These are phyloP conservation scores for Ageneiosus marmoratus DNA, from an alignment of 2,113 vertebrate genomes.

Conservation along the genomic window DNA sequence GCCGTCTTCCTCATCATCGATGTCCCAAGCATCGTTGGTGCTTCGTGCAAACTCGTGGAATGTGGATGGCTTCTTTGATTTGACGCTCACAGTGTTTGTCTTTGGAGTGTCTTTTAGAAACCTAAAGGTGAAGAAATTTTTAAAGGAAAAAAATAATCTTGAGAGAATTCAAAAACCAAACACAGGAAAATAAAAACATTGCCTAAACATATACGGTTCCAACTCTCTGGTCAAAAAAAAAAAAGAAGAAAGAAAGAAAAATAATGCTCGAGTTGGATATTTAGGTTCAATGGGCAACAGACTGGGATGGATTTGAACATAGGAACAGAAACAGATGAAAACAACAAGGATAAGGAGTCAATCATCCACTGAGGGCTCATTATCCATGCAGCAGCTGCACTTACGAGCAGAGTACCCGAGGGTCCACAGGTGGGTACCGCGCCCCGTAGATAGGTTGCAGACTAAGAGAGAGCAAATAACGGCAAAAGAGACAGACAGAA, in stretches of 20 bases:
- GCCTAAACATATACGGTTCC: background rate
- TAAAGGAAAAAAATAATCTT: background rate
- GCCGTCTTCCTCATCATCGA: slow-evolving; percentile 86
- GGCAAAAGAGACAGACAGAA: slow-evolving; percentile 12
- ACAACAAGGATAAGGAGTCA: background rate
- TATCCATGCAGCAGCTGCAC: slow-evolving; percentile 59
- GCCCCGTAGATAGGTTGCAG: slow-evolving; percentile 96
- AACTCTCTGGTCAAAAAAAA: background rate
- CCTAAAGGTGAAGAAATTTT: slow-evolving; percentile 60
- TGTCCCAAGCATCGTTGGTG: slow-evolving; percentile 95
- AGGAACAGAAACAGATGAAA: slow-evolving; percentile 12
- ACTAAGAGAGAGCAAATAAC: slow-evolving; percentile 66
- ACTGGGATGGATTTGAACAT: slow-evolving; percentile 1
- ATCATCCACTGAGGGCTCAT: background rate
- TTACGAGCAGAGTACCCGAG: slow-evolving; percentile 87
- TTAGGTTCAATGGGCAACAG: slow-evolving; percentile 5
- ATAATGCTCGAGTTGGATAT: background rate
- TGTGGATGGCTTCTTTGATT: slow-evolving; percentile 88
- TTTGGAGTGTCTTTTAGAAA: slow-evolving; percentile 86
- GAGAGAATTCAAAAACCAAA: background rate
- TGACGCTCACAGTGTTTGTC: slow-evolving; percentile 75
- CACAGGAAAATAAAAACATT: background rate
- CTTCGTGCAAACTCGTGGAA: slow-evolving; percentile 93
- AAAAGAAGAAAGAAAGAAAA: background rate
- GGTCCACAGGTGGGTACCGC: slow-evolving; percentile 92